Evolutionary conservation across 2,888 invertebrate species (phyloP), one percentile per base, ranked within the genome.

Genomic region (Agriopis marginaria): DNA sequence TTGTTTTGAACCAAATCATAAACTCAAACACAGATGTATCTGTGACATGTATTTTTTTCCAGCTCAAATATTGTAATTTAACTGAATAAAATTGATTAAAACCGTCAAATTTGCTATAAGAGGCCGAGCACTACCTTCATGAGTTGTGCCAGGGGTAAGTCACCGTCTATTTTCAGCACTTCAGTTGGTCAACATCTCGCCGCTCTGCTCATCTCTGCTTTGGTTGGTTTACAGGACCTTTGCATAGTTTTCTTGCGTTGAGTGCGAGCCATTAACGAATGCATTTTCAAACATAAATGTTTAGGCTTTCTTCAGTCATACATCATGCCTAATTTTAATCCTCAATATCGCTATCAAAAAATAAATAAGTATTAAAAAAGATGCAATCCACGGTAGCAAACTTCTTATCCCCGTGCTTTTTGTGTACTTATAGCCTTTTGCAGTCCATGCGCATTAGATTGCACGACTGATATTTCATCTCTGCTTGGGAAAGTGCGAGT

Each of bases 341-440:
- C 59, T 56, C 11, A 51, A 67, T n/a, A 51, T 68, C 51, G 58
- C 66, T 74, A 70, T 72, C 68, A 66, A 70, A 62, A 71, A 62
- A 54, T 12, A 32, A 58, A 39, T 45, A 53, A 61, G 54, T n/a
- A 63, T 10, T n/a, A 17, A 59, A 63, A 70, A 60, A 59, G 10
- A 59, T 40, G 64, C 69, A 67, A 45, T 66, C 69, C 63, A 66
- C 59, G 69, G 63, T 72, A 74, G 63, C 66, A 62, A 23, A 70
- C 17, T 66, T 39, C 32, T 49, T 54, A 45, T 54, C 54, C 53
- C 62, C 66, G 63, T 64, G 55, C 55, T 69, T 69, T 32, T 50
- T 55, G 55, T 58, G 32, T 45, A 58, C 23, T 12, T 58, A 32
- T 47, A 45, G 32, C 58, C n/a, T 23, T 32, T 45, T 45, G 55